These are phyloP conservation scores for Rhipidura dahli DNA, from an alignment of 2,113 vertebrate genomes.

Conservation along the genomic window DNA sequence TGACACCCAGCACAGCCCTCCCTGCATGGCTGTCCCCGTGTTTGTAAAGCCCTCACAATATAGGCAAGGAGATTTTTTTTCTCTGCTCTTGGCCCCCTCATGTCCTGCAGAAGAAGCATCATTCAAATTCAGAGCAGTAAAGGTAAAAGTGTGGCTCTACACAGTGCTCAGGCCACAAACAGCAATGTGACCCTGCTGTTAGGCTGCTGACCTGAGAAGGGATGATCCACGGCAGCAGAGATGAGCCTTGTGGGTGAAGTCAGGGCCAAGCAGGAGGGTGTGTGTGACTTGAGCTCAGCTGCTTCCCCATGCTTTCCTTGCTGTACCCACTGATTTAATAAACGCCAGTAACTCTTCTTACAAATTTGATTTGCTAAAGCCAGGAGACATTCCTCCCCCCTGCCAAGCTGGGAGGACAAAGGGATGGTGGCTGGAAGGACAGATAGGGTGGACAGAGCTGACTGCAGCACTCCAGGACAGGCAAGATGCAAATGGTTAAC, in stretches of 20 bases:
- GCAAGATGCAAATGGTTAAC: not conserved
- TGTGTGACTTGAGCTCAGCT: not conserved
- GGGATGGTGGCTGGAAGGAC: not conserved
- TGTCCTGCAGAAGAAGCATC: not conserved
- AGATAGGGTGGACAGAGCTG: not conserved
- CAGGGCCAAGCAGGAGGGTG: not conserved
- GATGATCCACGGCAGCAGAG: not conserved
- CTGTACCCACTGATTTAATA: not conserved
- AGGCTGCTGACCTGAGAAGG: not conserved
- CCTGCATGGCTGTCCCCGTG: accelerated
- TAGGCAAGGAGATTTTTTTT: not conserved
- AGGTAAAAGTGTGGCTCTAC: not conserved
- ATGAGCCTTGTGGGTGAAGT: not conserved
- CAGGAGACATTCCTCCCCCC: not conserved
- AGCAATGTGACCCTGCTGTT: not conserved
- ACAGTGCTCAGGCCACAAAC: not conserved
- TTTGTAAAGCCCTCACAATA: not conserved
- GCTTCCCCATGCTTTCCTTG: not conserved
- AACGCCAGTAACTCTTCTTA: not conserved
- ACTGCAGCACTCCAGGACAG: not conserved
- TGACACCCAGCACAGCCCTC: not conserved
- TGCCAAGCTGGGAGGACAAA: not conserved
- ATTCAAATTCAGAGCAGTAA: not conserved
- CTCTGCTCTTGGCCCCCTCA: not conserved
- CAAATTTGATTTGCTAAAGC: not conserved